Percentiles rank a stretch among this genome's conserved stretches.
Conservation (phyloP, 2,888 invertebrate genomes). For the Pseudococcus viburni region DNA sequence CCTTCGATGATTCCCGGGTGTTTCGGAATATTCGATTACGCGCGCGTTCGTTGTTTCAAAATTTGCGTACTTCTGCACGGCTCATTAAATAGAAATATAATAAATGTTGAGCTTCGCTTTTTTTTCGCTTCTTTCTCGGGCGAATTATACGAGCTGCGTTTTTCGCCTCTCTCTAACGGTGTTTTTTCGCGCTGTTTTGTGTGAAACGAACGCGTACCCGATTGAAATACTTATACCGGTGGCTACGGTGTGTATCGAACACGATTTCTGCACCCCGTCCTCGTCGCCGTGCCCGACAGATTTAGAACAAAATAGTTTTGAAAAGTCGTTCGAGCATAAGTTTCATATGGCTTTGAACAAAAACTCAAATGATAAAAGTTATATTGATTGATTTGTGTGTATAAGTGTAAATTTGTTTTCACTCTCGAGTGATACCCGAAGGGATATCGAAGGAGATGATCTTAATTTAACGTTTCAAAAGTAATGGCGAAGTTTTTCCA, state of each 20-base stretch:
- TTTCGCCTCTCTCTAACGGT: background rate
- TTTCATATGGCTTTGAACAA: constrained; percentile 25
- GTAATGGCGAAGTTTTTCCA: background rate
- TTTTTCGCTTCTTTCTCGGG: background rate
- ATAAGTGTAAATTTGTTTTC: constrained; percentile 37
- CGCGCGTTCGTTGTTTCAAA: background rate
- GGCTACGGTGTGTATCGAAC: background rate
- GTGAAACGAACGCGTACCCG: constrained; percentile 7
- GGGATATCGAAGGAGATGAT: background rate
- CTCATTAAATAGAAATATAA: constrained; percentile 33
- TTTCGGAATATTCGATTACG: constrained; percentile 6
- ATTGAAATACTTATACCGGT: background rate
- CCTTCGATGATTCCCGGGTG: background rate
- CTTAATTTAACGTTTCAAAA: constrained; percentile 30
- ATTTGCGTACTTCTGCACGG: background rate
- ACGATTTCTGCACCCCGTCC: background rate
- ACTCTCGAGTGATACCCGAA: background rate
- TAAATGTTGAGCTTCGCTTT: background rate
- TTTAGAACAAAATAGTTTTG: no score
- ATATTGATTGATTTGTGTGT: constrained; percentile 44
- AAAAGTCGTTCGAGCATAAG: constrained; percentile 36
- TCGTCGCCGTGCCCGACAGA: background rate
- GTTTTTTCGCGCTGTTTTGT: background rate
- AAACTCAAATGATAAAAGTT: constrained; percentile 24
- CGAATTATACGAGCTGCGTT: background rate